Conservation (phyloP, 2,113 vertebrate species). For the Neopipo cinnamomea region DNA sequence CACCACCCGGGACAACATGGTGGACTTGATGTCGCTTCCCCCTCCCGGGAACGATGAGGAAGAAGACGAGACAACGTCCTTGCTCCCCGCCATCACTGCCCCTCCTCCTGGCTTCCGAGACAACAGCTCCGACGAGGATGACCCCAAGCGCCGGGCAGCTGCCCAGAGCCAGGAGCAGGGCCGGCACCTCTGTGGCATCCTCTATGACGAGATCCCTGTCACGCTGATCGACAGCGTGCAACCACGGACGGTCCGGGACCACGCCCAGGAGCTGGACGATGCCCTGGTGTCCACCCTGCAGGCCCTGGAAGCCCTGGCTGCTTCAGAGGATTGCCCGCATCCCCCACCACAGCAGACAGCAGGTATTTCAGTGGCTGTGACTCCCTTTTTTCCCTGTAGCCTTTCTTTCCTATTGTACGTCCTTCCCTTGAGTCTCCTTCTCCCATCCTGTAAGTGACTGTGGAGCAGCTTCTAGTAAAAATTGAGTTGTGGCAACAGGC, state of each 20-base stretch:
- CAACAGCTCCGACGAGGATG: slow-evolving; percentile 97
- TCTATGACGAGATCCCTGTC: slow-evolving; percentile 90
- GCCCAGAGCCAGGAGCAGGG: slow-evolving; percentile 73
- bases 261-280: slow-evolving; percentile 95
- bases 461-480: not conserved
- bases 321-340: slow-evolving; percentile 92
- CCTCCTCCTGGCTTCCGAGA: slow-evolving; percentile 96
- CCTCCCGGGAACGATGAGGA: slow-evolving; percentile 90
- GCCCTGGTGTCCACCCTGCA: slow-evolving; percentile 97
- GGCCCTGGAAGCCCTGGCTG: slow-evolving; percentile 95
- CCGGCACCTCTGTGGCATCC: slow-evolving; percentile 69
- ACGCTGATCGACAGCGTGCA: slow-evolving; percentile 92
- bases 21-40: slow-evolving; percentile 92
- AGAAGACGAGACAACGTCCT: slow-evolving; percentile 75
- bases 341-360: slow-evolving; percentile 91
- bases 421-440: not conserved
- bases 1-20: slow-evolving; percentile 81
- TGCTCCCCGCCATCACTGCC: slow-evolving; percentile 88
- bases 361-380: slow-evolving; percentile 77
- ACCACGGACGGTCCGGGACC: slow-evolving; percentile 91
- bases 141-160: slow-evolving; percentile 81
- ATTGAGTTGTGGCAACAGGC: not conserved
- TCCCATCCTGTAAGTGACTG: not conserved
- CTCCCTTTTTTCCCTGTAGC: not conserved
- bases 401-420: not conserved